Percentiles rank a stretch among this genome's conserved stretches.
Evolutionary conservation across 2,113 vertebrate species (phyloP).

Genomic region (Dasyprocta punctata): DNA sequence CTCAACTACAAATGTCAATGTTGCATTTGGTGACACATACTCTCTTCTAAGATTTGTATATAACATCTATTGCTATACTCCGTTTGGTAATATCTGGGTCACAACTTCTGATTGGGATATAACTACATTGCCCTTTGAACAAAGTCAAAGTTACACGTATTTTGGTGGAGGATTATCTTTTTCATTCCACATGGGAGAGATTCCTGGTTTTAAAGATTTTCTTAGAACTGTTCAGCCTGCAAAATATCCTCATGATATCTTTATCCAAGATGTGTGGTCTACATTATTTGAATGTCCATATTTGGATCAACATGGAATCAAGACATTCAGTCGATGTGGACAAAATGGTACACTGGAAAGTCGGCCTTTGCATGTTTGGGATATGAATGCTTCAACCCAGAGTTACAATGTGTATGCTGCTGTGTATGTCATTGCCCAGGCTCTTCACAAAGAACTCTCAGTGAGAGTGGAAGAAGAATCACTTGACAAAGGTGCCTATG

Average conservation of each 20-base stretch:
- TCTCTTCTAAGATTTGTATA: neutral
- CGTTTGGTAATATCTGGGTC: neutral
- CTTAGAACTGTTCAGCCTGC: neutral
- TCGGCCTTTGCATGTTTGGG: neutral
- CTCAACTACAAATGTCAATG: neutral
- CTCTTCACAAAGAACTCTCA: neutral
- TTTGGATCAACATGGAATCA: neutral
- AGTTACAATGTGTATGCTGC: neutral
- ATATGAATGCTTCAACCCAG: neutral
- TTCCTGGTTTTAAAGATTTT: neutral
- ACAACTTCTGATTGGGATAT: neutral
- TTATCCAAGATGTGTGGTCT: neutral
- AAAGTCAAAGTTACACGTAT: neutral
- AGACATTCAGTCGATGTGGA: neutral
- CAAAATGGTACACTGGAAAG: neutral
- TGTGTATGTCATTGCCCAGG: neutral
- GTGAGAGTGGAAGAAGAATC: neutral
- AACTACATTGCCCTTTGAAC: neutral
- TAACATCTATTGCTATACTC: neutral
- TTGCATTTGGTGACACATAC: neutral
- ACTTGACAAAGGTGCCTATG: neutral
- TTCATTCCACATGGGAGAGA: neutral
- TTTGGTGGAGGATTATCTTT: constrained; percentile 7
- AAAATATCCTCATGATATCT: neutral
- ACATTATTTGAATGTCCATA: neutral